A percentile compares a stretch with the other conserved stretches of the same genome.
These are phyloP conservation scores for Tupaia chinensis DNA, from an alignment of 2,113 vertebrate genomes.

Conservation along the genomic window DNA sequence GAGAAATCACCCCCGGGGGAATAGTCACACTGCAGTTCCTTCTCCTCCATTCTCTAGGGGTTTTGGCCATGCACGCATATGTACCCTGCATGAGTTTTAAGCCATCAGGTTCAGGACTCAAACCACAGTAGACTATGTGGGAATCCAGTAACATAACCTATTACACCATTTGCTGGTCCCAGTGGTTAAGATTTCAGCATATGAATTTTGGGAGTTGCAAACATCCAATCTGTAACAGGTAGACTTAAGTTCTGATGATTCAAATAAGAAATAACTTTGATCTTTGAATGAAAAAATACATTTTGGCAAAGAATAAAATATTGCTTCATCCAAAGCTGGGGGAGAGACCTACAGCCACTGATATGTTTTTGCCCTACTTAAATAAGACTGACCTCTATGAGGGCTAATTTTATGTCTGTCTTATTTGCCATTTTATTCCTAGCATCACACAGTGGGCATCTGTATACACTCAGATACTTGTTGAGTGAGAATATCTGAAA, in stretches of 20 bases:
- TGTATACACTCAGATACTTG: slow-evolving; percentile 36
- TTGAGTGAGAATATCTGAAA: neutral
- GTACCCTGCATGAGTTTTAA: too few relatives aligned
- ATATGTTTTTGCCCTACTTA: neutral
- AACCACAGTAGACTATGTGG: too few relatives aligned
- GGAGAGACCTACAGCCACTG: neutral
- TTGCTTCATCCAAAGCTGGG: neutral
- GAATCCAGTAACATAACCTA: too few relatives aligned
- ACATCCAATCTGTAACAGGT: neutral
- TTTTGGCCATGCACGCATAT: too few relatives aligned
- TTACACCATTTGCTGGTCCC: too few relatives aligned
- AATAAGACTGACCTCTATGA: neutral
- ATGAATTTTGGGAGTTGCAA: neutral
- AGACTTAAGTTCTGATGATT: slow-evolving; percentile 9
- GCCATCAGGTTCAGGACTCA: too few relatives aligned
- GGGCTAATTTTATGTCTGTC: neutral
- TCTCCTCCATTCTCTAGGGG: too few relatives aligned
- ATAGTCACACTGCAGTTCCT: too few relatives aligned
- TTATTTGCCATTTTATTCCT: slow-evolving; percentile 23
- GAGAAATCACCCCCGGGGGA: too few relatives aligned
- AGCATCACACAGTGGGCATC: neutral
- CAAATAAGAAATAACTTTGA: slow-evolving; percentile 28
- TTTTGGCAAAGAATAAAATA: neutral
- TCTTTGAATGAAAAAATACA: slow-evolving; percentile 6
- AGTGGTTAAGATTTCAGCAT: neutral